Percentiles rank a stretch among this genome's conserved stretches.
These are phyloP conservation scores for Leptonema lineaticorne DNA, from an alignment of 1,140 invertebrate species.

Conservation along the genomic window DNA sequence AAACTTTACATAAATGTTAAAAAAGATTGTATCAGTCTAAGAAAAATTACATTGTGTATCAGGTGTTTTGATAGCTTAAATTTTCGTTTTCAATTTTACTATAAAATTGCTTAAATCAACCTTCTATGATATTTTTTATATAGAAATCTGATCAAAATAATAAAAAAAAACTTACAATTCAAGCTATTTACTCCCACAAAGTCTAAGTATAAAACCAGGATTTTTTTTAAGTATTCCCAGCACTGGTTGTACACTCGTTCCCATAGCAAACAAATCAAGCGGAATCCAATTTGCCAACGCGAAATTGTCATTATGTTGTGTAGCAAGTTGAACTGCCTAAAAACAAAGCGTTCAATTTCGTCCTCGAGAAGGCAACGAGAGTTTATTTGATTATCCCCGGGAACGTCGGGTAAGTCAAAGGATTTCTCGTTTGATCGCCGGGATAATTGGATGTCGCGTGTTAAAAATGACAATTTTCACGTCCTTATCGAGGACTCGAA, in stretches of 20 bases:
- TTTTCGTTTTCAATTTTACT: too few species aligned
- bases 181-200: too few species aligned
- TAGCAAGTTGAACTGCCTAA: constrained; percentile 9
- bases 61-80: too few species aligned
- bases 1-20: too few species aligned
- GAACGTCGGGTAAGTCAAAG: constrained; percentile 5
- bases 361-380: constrained; percentile 2
- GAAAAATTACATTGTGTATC: too few species aligned
- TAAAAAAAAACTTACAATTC: too few species aligned
- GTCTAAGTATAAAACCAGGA: too few species aligned
- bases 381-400: constrained; percentile 14
- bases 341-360: constrained; percentile 15
- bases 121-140: too few species aligned
- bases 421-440: constrained; percentile 16
- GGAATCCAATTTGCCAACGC: constrained; percentile 24
- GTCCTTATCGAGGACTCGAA: not conserved
- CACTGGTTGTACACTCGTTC: not conserved
- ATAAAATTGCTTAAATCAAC: too few species aligned
- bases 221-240: too few species aligned
- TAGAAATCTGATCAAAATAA: too few species aligned
- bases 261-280: constrained; percentile 28
- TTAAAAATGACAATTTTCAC: constrained; percentile 9
- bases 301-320: constrained; percentile 26
- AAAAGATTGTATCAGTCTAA: too few species aligned
- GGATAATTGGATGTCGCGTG: constrained; percentile 8